Base-by-base conservation (phyloP, 2,797 vertebrate species). In the Sebastes minor region DNA sequence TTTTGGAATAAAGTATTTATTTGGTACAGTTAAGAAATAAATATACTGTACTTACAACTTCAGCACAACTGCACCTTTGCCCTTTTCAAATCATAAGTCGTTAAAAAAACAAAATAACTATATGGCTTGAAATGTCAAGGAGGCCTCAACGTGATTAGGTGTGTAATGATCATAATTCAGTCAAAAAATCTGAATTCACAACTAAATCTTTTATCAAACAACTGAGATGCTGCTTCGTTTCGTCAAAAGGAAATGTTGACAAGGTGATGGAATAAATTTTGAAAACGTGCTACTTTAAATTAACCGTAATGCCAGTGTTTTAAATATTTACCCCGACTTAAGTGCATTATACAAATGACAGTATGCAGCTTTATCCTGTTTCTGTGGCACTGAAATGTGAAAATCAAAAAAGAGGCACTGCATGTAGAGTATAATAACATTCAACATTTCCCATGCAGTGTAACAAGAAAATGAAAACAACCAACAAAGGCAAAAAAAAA, bases 1-100 rank as follows among this genome's bases (percentile, higher is more conserved):
- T 69, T 69, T 78, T 75, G 63, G 66, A 83, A 78, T 23, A 89
- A 86, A 63, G 4, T 62, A 59, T 94, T 95, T 93, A 92, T 94
- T 94, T 89, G 67, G 76, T 85, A 87, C 78, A 86, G 85, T 83
- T 78, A 73, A 87, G 71, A 89, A 83, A 84, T 74, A 83, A 85
- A 82, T 62, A 83, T 76, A 83, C 62, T 83, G 81, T 73, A 84
- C 67, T 52, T 87, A 53, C 62, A 73, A 66, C 67, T 80, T 52
- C 32, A 81, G 64, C 89, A 89, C 81, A 90, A 89, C 69, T 65
- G 74, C 42, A 84, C 80, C 4, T 59, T 85, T 74, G 22, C 68
- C 83, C 69, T 76, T 84, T 68, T 73, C 32, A 61, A 70, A 59
- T 67, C 32, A 59, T 16, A 62, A 14, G 23, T 67, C 8, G 25